Evolutionary conservation across 2,888 invertebrate species (phyloP).

Genomic region (Bellardia bayeri): DNA sequence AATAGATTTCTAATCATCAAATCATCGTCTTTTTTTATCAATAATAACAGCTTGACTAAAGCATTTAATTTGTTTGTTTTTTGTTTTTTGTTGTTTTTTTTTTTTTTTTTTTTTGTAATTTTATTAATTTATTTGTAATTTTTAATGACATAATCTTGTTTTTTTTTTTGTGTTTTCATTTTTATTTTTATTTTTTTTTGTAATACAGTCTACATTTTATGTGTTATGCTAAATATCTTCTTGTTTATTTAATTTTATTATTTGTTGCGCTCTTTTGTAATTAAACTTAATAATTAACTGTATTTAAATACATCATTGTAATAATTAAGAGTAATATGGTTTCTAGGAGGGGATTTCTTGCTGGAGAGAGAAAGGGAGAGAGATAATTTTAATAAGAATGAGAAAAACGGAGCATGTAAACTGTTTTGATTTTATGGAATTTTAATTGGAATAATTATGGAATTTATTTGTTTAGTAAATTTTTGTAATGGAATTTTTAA

Average conservation of each 20-base stretch:
- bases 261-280: constrained; percentile 1
- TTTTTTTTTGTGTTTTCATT: not conserved
- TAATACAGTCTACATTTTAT: constrained; percentile 71
- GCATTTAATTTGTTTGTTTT: constrained; percentile 58
- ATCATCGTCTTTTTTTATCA: constrained; percentile 59
- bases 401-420: not conserved
- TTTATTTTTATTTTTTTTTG: constrained; percentile 31
- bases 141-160: constrained; percentile 49
- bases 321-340: constrained; percentile 22
- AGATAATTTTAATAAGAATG: not conserved
- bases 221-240: constrained; percentile 60
- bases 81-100: constrained; percentile 38
- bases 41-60: constrained; percentile 70
- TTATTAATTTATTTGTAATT: constrained; percentile 2
- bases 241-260: constrained; percentile 31
- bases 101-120: constrained; percentile 31
- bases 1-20: constrained; percentile 71
- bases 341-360: not conserved
- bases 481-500: not conserved
- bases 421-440: not conserved
- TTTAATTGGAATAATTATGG: not conserved
- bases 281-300: constrained; percentile 42
- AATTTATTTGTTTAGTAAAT: constrained; percentile 5
- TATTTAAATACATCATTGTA: constrained; percentile 21
- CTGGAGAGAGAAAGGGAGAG: not conserved